Conservation (phyloP, 2,113 vertebrate species). For the Apteryx owenii region DNA sequence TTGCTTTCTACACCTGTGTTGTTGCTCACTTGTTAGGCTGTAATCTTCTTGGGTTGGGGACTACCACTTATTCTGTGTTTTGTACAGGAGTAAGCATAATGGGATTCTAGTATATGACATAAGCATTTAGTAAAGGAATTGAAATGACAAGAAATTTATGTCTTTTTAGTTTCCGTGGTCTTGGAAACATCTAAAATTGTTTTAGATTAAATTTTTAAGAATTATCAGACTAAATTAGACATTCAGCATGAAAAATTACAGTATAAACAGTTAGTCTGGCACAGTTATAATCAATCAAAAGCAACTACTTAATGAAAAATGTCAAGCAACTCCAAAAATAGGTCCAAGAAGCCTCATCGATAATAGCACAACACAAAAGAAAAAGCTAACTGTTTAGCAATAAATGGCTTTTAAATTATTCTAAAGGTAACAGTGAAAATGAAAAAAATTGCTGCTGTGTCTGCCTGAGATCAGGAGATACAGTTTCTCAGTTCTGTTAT, state of each 20-base stretch:
- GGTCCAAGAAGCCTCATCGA: neutral
- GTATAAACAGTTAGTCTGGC: neutral
- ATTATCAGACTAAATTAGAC: neutral
- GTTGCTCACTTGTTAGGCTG: neutral
- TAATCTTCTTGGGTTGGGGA: neutral
- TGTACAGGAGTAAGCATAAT: neutral
- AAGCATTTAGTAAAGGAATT: neutral
- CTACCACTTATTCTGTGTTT: neutral
- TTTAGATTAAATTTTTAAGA: neutral
- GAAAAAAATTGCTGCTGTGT: neutral
- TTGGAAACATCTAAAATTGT: neutral
- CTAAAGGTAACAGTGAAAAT: neutral
- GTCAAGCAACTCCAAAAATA: neutral
- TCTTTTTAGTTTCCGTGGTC: neutral
- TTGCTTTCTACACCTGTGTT: neutral
- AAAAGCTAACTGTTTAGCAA: neutral
- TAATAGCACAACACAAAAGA: neutral
- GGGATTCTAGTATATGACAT: neutral
- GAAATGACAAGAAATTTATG: neutral
- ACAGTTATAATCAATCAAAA: neutral
- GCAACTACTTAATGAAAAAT: neutral
- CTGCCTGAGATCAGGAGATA: neutral
- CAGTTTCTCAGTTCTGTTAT: neutral
- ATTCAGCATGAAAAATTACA: neutral
- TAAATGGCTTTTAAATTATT: constrained; percentile 2